Conservation (phyloP, 2,888 invertebrate genomes). For the Polydrusus tereticollis region DNA sequence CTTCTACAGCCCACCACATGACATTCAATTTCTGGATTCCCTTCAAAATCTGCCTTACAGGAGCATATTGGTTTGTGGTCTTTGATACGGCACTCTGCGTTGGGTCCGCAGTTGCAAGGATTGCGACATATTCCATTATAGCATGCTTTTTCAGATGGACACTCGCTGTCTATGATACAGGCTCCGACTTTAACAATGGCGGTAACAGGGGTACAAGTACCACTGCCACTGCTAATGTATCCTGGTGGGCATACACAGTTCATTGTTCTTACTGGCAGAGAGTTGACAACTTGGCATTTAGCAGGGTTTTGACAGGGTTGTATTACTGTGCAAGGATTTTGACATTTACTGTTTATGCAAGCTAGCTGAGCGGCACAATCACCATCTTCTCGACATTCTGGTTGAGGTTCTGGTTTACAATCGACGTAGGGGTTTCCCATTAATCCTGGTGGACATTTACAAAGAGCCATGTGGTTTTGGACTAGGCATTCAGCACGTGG, state of each 20-base stretch:
- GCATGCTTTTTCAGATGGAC: slow-evolving; percentile 83
- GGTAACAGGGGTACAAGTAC: slow-evolving; percentile 82
- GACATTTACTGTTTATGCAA: slow-evolving; percentile 85
- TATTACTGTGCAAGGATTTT: slow-evolving; percentile 83
- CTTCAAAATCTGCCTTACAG: slow-evolving; percentile 84
- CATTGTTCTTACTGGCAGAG: slow-evolving; percentile 89
- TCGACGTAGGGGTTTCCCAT: slow-evolving; percentile 86
- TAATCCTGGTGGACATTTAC: slow-evolving; percentile 83
- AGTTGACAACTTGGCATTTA: slow-evolving; percentile 84
- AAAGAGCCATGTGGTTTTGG: slow-evolving; percentile 86
- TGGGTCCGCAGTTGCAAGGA: slow-evolving; percentile 88
- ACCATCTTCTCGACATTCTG: slow-evolving; percentile 84
- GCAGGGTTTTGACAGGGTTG: slow-evolving; percentile 86
- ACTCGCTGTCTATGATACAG: slow-evolving; percentile 84
- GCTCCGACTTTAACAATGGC: slow-evolving; percentile 73
- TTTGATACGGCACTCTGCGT: slow-evolving; percentile 86
- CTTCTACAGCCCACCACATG: slow-evolving; percentile 80
- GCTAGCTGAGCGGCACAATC: slow-evolving; percentile 86
- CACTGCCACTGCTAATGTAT: slow-evolving; percentile 86
- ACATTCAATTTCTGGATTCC: slow-evolving; percentile 88
- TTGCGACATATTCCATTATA: slow-evolving; percentile 83
- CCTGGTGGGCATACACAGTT: slow-evolving; percentile 91
- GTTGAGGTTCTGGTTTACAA: slow-evolving; percentile 79
- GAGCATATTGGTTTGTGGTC: slow-evolving; percentile 91
- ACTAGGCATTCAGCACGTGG: slow-evolving; percentile 84